Conservation (phyloP, 2,888 invertebrate species). For the Dastarcus helophoroides region DNA sequence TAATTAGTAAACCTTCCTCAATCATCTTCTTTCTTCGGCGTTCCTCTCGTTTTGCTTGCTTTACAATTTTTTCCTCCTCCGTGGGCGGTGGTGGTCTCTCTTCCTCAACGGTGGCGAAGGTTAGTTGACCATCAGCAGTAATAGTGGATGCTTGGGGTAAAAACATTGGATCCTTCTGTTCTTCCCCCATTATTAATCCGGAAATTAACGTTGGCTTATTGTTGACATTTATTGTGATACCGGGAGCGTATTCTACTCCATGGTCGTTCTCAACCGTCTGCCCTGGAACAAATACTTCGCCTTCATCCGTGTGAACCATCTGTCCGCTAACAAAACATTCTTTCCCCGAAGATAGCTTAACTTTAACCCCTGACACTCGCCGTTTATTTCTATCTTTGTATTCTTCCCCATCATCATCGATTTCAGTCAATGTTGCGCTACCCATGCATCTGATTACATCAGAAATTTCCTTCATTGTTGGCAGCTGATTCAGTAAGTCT, state of each 20-base stretch:
- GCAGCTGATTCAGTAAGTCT: conserved; percentile 46
- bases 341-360: conserved; percentile 50
- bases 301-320: conserved; percentile 56
- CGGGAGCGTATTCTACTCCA: conserved; percentile 60
- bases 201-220: conserved; percentile 57
- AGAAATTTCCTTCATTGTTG: conserved; percentile 51
- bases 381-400: too few relatives aligned
- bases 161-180: conserved; percentile 51
- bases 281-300: conserved; percentile 62
- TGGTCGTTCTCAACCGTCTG: conserved; percentile 59
- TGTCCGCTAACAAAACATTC: conserved; percentile 63
- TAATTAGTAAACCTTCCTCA: conserved; percentile 11
- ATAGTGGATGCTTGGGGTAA: conserved; percentile 57
- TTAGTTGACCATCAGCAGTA: conserved; percentile 38
- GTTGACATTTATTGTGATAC: conserved; percentile 57
- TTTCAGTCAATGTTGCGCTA: conserved; percentile 45
- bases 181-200: conserved; percentile 56
- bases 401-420: conserved; percentile 36
- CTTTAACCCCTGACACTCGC: conserved; percentile 30
- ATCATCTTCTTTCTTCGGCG: conserved; percentile 14
- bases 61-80: conserved; percentile 21
- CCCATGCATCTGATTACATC: conserved; percentile 50
- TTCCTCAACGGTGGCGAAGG: conserved; percentile 32
- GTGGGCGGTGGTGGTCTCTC: conserved; percentile 30
- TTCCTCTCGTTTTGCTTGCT: conserved; percentile 19